A percentile compares a stretch with the other conserved stretches of the same genome.
Evolutionary conservation across 2,797 vertebrate genomes (phyloP).

Genomic region (Trichosurus vulpecula): DNA sequence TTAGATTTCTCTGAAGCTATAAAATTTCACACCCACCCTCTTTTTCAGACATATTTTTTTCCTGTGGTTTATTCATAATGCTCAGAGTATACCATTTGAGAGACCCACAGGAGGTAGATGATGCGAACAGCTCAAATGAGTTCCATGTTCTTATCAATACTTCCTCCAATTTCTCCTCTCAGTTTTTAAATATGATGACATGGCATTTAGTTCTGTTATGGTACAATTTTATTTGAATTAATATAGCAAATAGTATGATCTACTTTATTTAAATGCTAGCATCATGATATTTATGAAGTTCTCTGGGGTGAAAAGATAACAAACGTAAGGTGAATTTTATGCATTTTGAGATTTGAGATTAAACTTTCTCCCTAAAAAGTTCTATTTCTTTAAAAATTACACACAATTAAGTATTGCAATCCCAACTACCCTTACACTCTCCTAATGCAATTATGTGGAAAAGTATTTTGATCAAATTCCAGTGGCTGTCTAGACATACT

Average conservation of each 20-base stretch:
- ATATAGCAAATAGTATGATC: slow-evolving; percentile 12
- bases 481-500: slow-evolving; percentile 65
- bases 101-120: background rate
- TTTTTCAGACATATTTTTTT: background rate
- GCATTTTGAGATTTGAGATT: slow-evolving; percentile 9
- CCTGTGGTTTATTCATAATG: background rate
- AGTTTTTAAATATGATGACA: slow-evolving; percentile 1
- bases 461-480: slow-evolving; percentile 61
- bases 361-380: slow-evolving; percentile 53
- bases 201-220: background rate
- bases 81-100: background rate
- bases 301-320: slow-evolving; percentile 49
- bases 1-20: background rate
- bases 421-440: slow-evolving; percentile 40
- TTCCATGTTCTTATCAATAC: background rate
- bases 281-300: background rate
- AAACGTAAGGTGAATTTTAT: slow-evolving; percentile 30
- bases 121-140: background rate
- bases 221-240: background rate
- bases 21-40: background rate
- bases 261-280: background rate
- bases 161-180: slow-evolving; percentile 1
- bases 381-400: slow-evolving; percentile 66
- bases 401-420: slow-evolving; percentile 51
- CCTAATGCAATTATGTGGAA: slow-evolving; percentile 60